Base-by-base conservation (phyloP, 2,888 invertebrate species). In the Pandemis heparana region DNA sequence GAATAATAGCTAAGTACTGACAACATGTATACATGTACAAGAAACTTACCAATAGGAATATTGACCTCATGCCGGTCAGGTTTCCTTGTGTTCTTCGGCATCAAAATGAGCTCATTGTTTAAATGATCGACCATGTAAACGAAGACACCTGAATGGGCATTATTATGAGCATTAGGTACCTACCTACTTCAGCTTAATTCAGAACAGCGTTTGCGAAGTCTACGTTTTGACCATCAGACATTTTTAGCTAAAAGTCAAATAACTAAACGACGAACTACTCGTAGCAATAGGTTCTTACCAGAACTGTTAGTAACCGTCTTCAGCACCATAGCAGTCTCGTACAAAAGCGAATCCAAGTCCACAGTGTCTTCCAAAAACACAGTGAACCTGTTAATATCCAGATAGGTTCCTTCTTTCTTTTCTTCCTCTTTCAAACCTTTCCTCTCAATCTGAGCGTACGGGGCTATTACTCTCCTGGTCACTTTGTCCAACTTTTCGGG, bases 401-500 rank as follows among this genome's bases (percentile, higher is more conserved):
- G 79, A 71, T 93, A 94, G 1, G 85, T 86, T 1, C 83, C 89
- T 41, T 86, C 84, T 53, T 89, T 89, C 0, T 83, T 81, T 14
- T 89, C 89, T 5, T 90, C 90, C 6, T 89, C 89, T 62, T 90
- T 92, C 0, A 86, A 10, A 0, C 92, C 92, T 70, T 89, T 92
- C 46, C 94, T 79, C 78, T 92, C 92, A 65, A 94, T 94, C 75
- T 92, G 94, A 0, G 94, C 95, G 78, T 95, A 96, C 0, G 96
- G 96, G 0, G 95, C 95, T 67, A 96, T 95, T 0, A 95, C 95
- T n/a, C 95, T 86, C 68, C 94, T 87, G 0, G 95, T 95, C 0
- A 95, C 95, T 79, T 92, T 94, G 79, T 95, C 95, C 14, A 95
- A 82, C 72, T 89, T 92, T 5, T 94, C 92, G 0, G 94, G 91